Base-by-base conservation (phyloP, 2,888 invertebrate species). In the Oxycera nigricornis region DNA sequence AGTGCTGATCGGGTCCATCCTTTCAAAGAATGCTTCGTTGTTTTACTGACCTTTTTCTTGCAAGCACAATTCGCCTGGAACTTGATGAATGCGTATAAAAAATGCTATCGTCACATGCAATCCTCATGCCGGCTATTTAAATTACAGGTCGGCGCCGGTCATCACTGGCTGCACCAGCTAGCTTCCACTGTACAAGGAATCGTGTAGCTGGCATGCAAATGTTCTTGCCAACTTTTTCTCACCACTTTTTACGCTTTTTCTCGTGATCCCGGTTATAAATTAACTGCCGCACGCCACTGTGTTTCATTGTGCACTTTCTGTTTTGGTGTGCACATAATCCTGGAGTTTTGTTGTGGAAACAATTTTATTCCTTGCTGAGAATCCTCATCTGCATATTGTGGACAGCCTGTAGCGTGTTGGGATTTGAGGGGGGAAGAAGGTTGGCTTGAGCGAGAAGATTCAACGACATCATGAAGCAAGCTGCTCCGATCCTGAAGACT, bases 101-200 rank as follows among this genome's bases (percentile, higher is more conserved):
- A 55, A 70, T 70, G 70, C 22, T 55, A 70, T 70, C 70, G 55
- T 70, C 70, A 70, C 70, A 70, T 70, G 70, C 70, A 70, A 70
- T 70, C 55, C 55, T 70, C 55, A 52, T 70, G n/a, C 70, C 30
- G 62, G 30, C 68, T 22, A 70, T 70, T 70, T 70, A 52, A 70
- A 70, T 70, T 55, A 31, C 70, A 70, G 70, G 70, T 70, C 70
- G 70, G 70, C 70, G 70, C 70, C 70, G 70, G 70, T 70, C 70
- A 70, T 30, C 35, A 35, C 28, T 70, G 30, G 30, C 26, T 35
- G 35, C 65, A 24, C 39, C 62, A 20, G 62, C 39, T 55, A 31
- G 31, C 9, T 17, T 6, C 6, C 26, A 31, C 35, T 20, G 24
- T 65, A 65, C 41, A 59, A 11, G 30, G 24, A 67, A 67, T 67